Percentiles rank a stretch among this genome's conserved stretches.
These are phyloP conservation scores for Choristoneura rosaceana DNA, from an alignment of 2,888 invertebrate genomes.

Conservation along the genomic window DNA sequence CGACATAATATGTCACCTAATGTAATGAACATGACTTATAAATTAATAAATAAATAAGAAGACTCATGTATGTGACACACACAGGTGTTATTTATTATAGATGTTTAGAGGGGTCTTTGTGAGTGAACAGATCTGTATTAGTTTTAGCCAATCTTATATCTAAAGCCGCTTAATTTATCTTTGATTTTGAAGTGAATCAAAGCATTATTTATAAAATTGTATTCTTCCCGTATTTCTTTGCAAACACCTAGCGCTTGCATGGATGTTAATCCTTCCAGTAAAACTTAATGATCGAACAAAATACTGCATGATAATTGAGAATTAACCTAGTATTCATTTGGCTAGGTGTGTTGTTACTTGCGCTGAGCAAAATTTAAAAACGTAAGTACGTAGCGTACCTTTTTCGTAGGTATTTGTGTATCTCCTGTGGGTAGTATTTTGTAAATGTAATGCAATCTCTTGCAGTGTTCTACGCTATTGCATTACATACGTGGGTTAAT, in stretches of 20 bases:
- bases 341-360: conserved; percentile 81
- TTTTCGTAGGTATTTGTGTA: conserved; percentile 12
- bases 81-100: too few relatives aligned
- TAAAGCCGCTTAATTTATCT: background rate
- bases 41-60: too few relatives aligned
- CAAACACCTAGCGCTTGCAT: conserved; percentile 53
- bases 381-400: conserved; percentile 69
- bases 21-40: too few relatives aligned
- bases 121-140: too few relatives aligned
- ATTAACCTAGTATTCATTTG: conserved; percentile 79
- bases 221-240: conserved; percentile 23
- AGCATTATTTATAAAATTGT: background rate
- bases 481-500: background rate
- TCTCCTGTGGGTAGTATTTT: conserved; percentile 11
- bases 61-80: too few relatives aligned
- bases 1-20: too few relatives aligned
- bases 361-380: conserved; percentile 80
- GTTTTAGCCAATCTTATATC: background rate
- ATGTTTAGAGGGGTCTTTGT: too few relatives aligned
- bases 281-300: conserved; percentile 7
- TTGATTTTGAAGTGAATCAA: background rate
- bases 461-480: background rate
- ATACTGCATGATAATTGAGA: conserved; percentile 61
- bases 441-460: background rate
- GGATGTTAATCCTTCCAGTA: conserved; percentile 42